phyloP scores from a whole-genome alignment of 2,888 invertebrate genomes.

The Polyommatus iphigenia region DNA sequence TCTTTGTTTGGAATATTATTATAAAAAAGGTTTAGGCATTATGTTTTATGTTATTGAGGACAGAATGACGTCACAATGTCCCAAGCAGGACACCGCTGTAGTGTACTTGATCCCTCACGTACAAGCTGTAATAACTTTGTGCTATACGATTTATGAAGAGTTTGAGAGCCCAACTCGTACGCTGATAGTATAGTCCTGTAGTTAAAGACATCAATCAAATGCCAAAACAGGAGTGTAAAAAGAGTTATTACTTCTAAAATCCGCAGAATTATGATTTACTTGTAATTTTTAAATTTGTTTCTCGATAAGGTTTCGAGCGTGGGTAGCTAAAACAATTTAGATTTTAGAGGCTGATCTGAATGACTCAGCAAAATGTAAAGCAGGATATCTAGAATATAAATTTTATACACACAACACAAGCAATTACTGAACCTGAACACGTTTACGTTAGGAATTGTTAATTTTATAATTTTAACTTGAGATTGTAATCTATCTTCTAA shows the following conservation, averaged over 20 bases:
- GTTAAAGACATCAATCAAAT: conserved; percentile 31
- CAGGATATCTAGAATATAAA: too few relatives aligned
- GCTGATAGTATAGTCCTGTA: background rate
- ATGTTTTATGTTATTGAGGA: background rate
- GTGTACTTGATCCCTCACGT: conserved; percentile 33
- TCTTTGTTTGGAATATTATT: background rate
- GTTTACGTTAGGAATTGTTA: too few relatives aligned
- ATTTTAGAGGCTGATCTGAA: too few relatives aligned
- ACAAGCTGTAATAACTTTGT: conserved; percentile 32
- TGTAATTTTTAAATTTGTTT: too few relatives aligned
- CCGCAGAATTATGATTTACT: background rate
- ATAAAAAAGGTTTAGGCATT: background rate
- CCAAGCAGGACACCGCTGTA: conserved; percentile 23
- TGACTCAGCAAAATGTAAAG: too few relatives aligned
- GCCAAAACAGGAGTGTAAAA: background rate
- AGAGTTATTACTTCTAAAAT: background rate
- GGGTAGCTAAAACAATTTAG: too few relatives aligned
- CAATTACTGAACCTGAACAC: too few relatives aligned
- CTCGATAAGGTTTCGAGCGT: too few relatives aligned
- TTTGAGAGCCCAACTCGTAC: conserved; percentile 31
- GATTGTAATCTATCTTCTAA: too few relatives aligned
- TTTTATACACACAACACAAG: too few relatives aligned
- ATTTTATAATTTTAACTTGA: too few relatives aligned
- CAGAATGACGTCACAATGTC: conserved; percentile 31
- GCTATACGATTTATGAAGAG: conserved; percentile 36